Evolutionary conservation across 2,888 invertebrate species (phyloP), one percentile per base, ranked within the genome.

Genomic region (Odontocerum albicorne): DNA sequence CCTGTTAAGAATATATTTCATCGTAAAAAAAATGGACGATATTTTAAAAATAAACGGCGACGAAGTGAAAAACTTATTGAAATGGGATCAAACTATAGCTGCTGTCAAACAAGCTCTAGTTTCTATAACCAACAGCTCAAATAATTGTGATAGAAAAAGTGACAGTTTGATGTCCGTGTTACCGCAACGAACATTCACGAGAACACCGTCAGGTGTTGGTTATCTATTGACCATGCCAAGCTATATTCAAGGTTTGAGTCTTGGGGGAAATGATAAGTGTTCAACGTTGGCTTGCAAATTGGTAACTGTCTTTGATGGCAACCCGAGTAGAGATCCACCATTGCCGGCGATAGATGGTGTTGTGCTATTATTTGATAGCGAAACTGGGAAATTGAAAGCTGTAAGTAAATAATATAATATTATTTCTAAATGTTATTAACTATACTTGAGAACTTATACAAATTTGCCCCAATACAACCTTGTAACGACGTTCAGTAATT

Each of bases 141-240:
- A 53, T 49, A 17, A 36, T 52, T 42, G 20, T 40, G 12, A 50
- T 49, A 33, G 51, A 49, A 35, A 46, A 50, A 33, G 16, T 13
- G 12, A 33, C 27, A 45, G 43, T 12, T 49, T 51, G 42, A 47
- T 38, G n/a, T 45, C 66, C 1, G 50, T 64, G 38, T 75, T 75
- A 62, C 70, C 71, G 20, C 50, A 66, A 1, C 66, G 77, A 12
- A 65, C 64, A 8, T 55, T 68, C 3, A 73, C 71, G 0, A 27
- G 58, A 4, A 54, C 64, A 2, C 57, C 65, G 20, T 62, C 65
- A 6, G 38, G 27, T 16, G 50, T 54, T 32, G 66, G 66, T 40
- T 60, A 67, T 10, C 27, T 75, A 15, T 59, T 73, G 0, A 67
- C 72, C n/a, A 77, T 78, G 78, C 75, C 77, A 1, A 75, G 74